Evolutionary conservation across 1,140 invertebrate species (phyloP), one percentile per base, ranked within the genome.

Genomic region (Pseudachorutes palmiensis): DNA sequence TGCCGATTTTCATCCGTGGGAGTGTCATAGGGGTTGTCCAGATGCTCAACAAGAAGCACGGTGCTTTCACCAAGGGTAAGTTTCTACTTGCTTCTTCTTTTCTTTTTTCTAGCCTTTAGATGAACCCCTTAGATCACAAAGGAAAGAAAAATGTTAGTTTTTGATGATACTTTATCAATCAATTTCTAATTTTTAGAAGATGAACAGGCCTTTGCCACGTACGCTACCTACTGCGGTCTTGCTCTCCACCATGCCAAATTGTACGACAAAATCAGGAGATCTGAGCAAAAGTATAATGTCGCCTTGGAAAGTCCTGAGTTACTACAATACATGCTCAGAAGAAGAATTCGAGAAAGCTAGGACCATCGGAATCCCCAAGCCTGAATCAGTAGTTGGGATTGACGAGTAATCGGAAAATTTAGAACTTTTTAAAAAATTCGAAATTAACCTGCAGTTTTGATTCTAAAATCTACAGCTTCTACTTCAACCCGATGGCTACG

Each of bases 161-260:
- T n/a, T n/a, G n/a, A n/a, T n/a, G n/a, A n/a, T n/a, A n/a, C n/a
- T n/a, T n/a, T n/a, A n/a, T n/a, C n/a, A n/a, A n/a, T n/a, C n/a
- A n/a, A n/a, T n/a, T n/a, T n/a, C n/a, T n/a, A n/a, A n/a, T n/a
- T n/a, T n/a, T n/a, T n/a, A n/a, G n/a, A 86, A 61, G 90, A 93
- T 75, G 88, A 91, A 78, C 85, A 87, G 72, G 85, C 87, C 1
- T 93, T 93, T 79, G 86, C 89, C 77, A 87, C 85, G 48, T 92
- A 92, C 76, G 89, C 90, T 0, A 83, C 89, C n/a, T 92, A 92
- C 75, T 92, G 90, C 77, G 90, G 90, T 0, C 78, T 92, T 5
- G 90, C 90, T 9, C 80, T 92, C 31, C 86, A 92, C 77, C 88
- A 92, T 77, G 89, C 90, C 24, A 89, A 89, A 77, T 77, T 92